Evolutionary conservation across 2,113 vertebrate genomes (phyloP).

Genomic region (Oostethus manadensis): DNA sequence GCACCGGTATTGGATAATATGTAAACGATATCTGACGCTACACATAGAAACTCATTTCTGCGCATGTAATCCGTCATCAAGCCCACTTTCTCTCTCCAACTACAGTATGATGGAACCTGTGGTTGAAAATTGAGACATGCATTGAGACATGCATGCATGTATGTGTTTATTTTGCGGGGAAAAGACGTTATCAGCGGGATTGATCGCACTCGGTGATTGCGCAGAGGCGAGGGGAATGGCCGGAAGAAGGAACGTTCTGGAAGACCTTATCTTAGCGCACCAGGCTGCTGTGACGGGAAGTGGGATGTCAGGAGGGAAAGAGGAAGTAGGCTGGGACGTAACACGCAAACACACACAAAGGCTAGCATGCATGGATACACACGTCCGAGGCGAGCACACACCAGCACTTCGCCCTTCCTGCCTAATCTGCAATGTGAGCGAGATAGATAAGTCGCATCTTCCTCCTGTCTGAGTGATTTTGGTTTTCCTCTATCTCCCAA

Average conservation of each 20-base stretch:
- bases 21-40: too few species aligned
- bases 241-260: slow-evolving; percentile 59
- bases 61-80: too few species aligned
- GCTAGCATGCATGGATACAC: slow-evolving; percentile 17
- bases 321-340: slow-evolving; percentile 54
- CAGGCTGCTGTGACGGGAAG: slow-evolving; percentile 70
- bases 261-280: slow-evolving; percentile 71
- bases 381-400: slow-evolving; percentile 10
- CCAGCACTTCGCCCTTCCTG: slow-evolving; percentile 9
- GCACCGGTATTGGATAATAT: too few species aligned
- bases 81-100: neutral
- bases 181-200: slow-evolving; percentile 51
- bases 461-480: slow-evolving; percentile 20
- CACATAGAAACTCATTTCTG: too few species aligned
- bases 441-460: slow-evolving; percentile 30
- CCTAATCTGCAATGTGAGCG: slow-evolving; percentile 17
- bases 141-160: slow-evolving; percentile 3
- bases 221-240: slow-evolving; percentile 36
- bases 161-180: slow-evolving; percentile 55
- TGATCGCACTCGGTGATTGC: slow-evolving; percentile 48
- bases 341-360: slow-evolving; percentile 28
- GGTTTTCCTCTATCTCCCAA: slow-evolving; percentile 16
- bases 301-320: slow-evolving; percentile 64
- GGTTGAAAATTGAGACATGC: slow-evolving; percentile 12
- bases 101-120: neutral